Base-by-base conservation (phyloP, 2,113 vertebrate species). In the Emydura subglobosa region DNA sequence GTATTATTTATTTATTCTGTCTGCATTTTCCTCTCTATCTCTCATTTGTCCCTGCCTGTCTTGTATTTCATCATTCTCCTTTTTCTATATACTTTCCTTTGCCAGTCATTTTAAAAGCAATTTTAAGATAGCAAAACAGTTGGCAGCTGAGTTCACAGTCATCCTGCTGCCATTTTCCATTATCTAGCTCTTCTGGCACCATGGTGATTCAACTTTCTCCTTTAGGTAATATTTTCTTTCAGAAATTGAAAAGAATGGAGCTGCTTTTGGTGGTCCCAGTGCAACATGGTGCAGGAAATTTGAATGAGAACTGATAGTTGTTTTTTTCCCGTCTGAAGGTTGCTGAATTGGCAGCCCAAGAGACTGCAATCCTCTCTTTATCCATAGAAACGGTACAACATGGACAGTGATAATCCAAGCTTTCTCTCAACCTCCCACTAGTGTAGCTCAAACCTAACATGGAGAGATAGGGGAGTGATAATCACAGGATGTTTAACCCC, bases 321-420 rank as follows among this genome's bases (percentile, higher is more conserved):
- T 65, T 34, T 65, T 57, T 57, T 27, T 57, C 9, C 55, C 10
- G 2, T 16, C 61, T 65, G 61, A 65, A 65, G 16, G 61, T 65
- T 65, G 31, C 14, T 17, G 61, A 29, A 65, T 65, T 65, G 61
- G 61, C 61, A 34, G 16, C 61, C 59, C 31, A 17, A 65, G 14
- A 65, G 31, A 34, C 14, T 16, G 57, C 29, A 61, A 31, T 61
- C 27, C 57, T 61, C 12, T 61, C 29, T 61, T 34, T 29, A 8
- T 83, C 3, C 12, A 78, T 65, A 13, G 65, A 49, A 79, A 79
- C 54, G 2, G 16, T 29, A 25, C 5, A 0, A 19, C 89, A 83
- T 54, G 87, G 61, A 61, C 6, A 0, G 0, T 34, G 31, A 65
- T 65, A 39, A 1, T 5, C 8, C 4, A 68, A 79, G 1, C 10